Percentiles rank a stretch among this genome's conserved stretches.
Conservation (phyloP, 2,113 vertebrate species). For the Natator depressus region DNA sequence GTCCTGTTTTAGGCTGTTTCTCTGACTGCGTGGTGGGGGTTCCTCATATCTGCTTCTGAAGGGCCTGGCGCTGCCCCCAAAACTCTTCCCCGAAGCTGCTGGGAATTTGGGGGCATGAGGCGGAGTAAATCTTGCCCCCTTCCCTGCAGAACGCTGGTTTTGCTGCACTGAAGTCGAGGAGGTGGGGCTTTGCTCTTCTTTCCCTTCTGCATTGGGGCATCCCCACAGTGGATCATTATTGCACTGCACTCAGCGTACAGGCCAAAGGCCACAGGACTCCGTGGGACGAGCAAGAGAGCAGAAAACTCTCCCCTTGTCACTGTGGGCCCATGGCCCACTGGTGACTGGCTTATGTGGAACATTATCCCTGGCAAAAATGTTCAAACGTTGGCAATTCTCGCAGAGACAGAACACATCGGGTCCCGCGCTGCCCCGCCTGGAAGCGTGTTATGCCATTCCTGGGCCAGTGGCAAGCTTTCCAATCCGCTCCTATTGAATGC, state of each 20-base stretch:
- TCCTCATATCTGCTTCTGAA: not conserved
- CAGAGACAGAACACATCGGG: not conserved
- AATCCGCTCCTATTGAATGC: not conserved
- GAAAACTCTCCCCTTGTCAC: no score
- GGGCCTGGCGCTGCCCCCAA: no score
- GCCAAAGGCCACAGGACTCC: not conserved
- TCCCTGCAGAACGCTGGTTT: not conserved
- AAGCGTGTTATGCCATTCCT: not conserved
- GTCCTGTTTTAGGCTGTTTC: not conserved
- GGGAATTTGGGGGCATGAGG: not conserved
- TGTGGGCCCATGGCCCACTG: not conserved
- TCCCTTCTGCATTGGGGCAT: not conserved
- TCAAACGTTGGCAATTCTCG: not conserved
- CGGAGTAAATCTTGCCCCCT: not conserved
- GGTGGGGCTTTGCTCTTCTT: not conserved
- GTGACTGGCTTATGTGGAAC: not conserved
- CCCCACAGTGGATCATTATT: not conserved
- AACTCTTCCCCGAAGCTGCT: not conserved
- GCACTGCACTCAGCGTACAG: accelerated
- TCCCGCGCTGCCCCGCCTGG: not conserved
- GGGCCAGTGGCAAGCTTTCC: not conserved
- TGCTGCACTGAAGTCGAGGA: not conserved
- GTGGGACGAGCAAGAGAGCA: not conserved
- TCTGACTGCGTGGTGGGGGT: not conserved
- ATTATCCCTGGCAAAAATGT: not conserved